These are phyloP conservation scores for Buteo buteo DNA, from an alignment of 2,113 vertebrate species.

Conservation along the genomic window DNA sequence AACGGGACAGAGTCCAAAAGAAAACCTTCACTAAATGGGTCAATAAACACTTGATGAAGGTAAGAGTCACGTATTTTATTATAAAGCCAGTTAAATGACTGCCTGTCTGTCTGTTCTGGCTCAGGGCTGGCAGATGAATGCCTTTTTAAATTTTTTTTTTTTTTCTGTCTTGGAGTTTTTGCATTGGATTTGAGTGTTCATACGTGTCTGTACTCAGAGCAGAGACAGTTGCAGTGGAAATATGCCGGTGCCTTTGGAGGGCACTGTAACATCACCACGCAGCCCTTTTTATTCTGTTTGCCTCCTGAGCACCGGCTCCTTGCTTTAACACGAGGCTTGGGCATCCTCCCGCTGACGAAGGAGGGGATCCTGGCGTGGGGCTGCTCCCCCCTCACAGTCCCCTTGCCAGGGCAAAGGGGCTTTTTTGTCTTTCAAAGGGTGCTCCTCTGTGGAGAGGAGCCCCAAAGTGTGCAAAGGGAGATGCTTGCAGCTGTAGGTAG, in stretches of 20 bases:
- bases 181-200: background rate
- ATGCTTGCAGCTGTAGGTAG: background rate
- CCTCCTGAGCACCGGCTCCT: background rate
- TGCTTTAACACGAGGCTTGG: background rate
- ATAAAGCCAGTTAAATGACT: fast-evolving
- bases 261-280: background rate
- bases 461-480: background rate
- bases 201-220: fast-evolving
- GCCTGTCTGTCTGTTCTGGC: fast-evolving
- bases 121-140: background rate
- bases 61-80: slow-evolving; percentile 26
- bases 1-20: slow-evolving; percentile 98
- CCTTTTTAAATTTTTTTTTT: background rate
- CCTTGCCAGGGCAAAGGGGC: background rate
- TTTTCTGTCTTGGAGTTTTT: background rate
- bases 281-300: background rate
- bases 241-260: slow-evolving; percentile 5
- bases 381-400: background rate
- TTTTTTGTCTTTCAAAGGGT: background rate
- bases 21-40: slow-evolving; percentile 99
- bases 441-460: background rate
- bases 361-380: background rate
- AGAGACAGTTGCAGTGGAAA: background rate
- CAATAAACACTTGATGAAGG: slow-evolving; percentile 99
- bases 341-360: background rate